Base-by-base conservation (phyloP, 1,140 invertebrate genomes). In the Anagrus nilaparvatae region DNA sequence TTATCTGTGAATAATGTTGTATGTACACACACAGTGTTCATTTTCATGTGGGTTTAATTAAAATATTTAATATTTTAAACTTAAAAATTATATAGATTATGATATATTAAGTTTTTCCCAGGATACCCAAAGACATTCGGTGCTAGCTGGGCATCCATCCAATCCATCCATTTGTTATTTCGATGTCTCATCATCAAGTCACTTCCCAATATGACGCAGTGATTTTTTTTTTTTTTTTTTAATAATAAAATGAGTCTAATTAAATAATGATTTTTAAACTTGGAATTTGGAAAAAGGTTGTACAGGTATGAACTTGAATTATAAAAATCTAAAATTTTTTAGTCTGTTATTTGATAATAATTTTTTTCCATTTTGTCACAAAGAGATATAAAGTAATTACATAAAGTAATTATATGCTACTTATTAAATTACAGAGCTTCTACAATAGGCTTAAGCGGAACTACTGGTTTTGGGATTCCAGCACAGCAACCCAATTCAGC, bases 141-240 rank as follows among this genome's bases (percentile, higher is more conserved):
- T 99, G 96, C n/a, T n/a, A n/a, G n/a, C n/a, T n/a, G n/a, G n/a
- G n/a, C n/a, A n/a, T n/a, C n/a, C n/a, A n/a, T n/a, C n/a, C n/a
- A n/a, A n/a, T n/a, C n/a, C n/a, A n/a, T n/a, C n/a, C n/a, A n/a
- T 96, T 96, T 92, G 1, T 97, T 93, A 1, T 76, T 96, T 54
- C 99, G 96, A 96, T 96, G 99, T 72, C 99, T 99, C 60, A 96
- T 99, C 48, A 69, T 99, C 31, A 91, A 97, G 65, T 96, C 93
- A 2, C 95, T 96, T 83, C 92, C 91, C 0, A 91, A 97, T 56
- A 63, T 98, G 95, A 95, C 97, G 98, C 58, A 94, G 87, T 38
- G 91, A 91, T 52, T 65, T 92, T 12, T 91, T 91, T n/a, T n/a
- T n/a, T n/a, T n/a, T n/a, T 63, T 91, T 87, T 0, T 65, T 91